These are phyloP conservation scores for Semotilus atromaculatus DNA, from an alignment of 2,797 vertebrate genomes.

Conservation along the genomic window DNA sequence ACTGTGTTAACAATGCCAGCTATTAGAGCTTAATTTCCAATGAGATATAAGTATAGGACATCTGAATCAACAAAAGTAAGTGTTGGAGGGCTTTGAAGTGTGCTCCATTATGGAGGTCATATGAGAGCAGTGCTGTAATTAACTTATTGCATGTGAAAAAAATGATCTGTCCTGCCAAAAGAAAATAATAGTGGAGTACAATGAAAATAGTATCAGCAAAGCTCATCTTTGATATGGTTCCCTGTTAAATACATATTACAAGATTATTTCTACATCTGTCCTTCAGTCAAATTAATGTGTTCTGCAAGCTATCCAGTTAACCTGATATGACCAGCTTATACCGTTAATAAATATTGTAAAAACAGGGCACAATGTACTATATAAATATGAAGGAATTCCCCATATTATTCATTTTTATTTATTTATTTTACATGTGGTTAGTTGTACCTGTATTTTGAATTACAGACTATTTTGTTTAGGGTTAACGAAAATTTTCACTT, in stretches of 20 bases:
- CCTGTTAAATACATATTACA: constrained; percentile 4
- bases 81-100: constrained; percentile 33
- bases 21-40: constrained; percentile 31
- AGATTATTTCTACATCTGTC: constrained; percentile 59
- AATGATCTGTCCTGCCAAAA: constrained; percentile 18
- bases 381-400: too few species aligned
- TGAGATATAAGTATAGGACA: constrained; percentile 27
- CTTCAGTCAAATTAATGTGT: constrained; percentile 61
- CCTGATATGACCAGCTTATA: constrained; percentile 56
- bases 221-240: constrained; percentile 6
- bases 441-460: too few species aligned
- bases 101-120: neutral
- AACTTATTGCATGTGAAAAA: constrained; percentile 16
- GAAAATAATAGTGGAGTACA: constrained; percentile 15
- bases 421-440: too few species aligned
- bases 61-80: constrained; percentile 46
- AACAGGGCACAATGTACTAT: too few species aligned
- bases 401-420: too few species aligned
- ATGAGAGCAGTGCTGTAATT: constrained; percentile 12
- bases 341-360: too few species aligned
- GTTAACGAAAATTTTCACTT: too few species aligned
- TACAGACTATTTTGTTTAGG: too few species aligned
- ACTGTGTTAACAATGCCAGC: constrained; percentile 10
- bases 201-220: neutral
- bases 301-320: constrained; percentile 64